Percentiles rank a stretch among this genome's conserved stretches.
Conservation (phyloP, 1,140 invertebrate species). For the Drosophila sp. region DNA sequence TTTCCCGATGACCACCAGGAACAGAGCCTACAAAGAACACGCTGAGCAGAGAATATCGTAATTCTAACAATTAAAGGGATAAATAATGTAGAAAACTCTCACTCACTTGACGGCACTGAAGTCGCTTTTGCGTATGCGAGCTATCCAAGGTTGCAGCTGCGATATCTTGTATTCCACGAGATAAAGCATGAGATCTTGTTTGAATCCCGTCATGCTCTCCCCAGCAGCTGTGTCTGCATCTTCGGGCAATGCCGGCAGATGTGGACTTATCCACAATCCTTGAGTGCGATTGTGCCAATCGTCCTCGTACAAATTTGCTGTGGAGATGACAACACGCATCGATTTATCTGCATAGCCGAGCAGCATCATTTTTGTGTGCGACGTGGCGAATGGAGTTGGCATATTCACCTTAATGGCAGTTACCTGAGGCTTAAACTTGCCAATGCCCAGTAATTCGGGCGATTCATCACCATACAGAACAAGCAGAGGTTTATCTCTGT, state of each 20-base stretch:
- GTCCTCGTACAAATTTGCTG: conserved; percentile 94
- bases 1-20: conserved; percentile 91
- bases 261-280: conserved; percentile 95
- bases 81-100: neutral
- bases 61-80: too few species aligned
- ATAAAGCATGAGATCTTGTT: conserved; percentile 93
- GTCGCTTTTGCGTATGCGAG: conserved; percentile 90
- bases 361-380: conserved; percentile 98
- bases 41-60: conserved; percentile 84
- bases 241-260: conserved; percentile 88
- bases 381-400: conserved; percentile 92
- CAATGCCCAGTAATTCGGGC: conserved; percentile 86
- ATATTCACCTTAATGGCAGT: conserved; percentile 89
- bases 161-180: conserved; percentile 90
- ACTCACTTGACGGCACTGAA: conserved; percentile 92
- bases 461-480: conserved; percentile 92
- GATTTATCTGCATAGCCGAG: conserved; percentile 93
- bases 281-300: conserved; percentile 98
- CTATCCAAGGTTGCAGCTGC: conserved; percentile 90
- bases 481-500: conserved; percentile 89
- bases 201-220: conserved; percentile 94
- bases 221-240: conserved; percentile 87
- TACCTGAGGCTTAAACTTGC: conserved; percentile 87
- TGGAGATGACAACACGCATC: conserved; percentile 94
- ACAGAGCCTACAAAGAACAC: conserved; percentile 94